Conservation (phyloP, 2,113 vertebrate species). For the Anoura caudifer region DNA sequence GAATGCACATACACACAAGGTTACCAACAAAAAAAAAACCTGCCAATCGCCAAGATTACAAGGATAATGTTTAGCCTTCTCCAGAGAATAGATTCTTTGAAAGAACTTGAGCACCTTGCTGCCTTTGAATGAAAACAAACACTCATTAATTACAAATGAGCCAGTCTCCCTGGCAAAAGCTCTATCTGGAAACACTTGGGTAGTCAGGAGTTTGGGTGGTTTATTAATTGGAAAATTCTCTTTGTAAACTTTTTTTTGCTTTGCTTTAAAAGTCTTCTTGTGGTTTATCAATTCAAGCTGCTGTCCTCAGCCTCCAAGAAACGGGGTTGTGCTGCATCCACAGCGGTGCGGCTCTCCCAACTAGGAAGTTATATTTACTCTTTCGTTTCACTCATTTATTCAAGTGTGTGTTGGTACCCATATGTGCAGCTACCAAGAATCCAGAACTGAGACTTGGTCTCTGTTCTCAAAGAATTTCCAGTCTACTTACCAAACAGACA, state of each 20-base stretch:
- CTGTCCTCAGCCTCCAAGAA: not conserved
- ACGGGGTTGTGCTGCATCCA: not conserved
- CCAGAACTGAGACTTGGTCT: not conserved
- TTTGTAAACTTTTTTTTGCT: not conserved
- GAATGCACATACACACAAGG: not conserved
- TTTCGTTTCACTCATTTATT: not conserved
- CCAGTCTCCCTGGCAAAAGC: not conserved
- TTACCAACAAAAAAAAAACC: not conserved
- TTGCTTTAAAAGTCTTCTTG: not conserved
- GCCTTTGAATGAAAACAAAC: conserved; percentile 39
- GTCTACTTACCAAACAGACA: not conserved
- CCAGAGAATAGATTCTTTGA: conserved; percentile 12
- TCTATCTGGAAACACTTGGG: not conserved
- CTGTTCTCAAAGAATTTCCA: not conserved
- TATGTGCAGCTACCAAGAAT: not conserved
- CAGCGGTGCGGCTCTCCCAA: not conserved
- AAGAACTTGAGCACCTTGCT: conserved; percentile 31
- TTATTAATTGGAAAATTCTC: conserved; percentile 15
- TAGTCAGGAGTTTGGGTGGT: not conserved
- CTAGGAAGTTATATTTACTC: not conserved
- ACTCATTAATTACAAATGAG: conserved; percentile 54
- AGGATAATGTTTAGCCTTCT: conserved; percentile 7
- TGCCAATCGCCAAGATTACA: conserved; percentile 25
- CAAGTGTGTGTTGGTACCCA: not conserved
- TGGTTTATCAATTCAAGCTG: not conserved